These are phyloP conservation scores for Xiphophorus birchmanni DNA, from an alignment of 2,797 vertebrate genomes.

Conservation along the genomic window DNA sequence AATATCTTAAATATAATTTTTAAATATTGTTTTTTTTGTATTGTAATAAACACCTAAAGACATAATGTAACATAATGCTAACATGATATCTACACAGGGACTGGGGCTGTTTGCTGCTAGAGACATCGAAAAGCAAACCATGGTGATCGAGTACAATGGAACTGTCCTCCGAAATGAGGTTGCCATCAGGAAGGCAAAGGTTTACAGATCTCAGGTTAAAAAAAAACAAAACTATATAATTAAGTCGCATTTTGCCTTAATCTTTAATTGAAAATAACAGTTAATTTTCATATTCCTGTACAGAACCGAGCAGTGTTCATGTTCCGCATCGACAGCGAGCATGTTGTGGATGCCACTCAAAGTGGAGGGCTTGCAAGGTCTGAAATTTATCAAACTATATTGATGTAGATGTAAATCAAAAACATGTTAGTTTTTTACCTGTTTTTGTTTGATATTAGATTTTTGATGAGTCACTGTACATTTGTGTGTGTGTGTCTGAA, in stretches of 20 bases:
- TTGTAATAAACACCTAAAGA: no score
- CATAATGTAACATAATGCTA: conserved; percentile 1
- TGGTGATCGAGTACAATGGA: conserved; percentile 99
- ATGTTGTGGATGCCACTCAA: conserved; percentile 92
- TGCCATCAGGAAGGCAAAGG: conserved; percentile 92
- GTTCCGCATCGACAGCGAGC: conserved; percentile 97
- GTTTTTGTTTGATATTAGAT: background rate
- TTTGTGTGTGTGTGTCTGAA: background rate
- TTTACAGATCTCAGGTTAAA: conserved; percentile 91
- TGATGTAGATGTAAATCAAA: background rate
- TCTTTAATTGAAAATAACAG: background rate
- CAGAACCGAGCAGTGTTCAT: conserved; percentile 97
- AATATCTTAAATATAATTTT: background rate
- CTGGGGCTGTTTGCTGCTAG: conserved; percentile 95
- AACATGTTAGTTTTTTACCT: background rate
- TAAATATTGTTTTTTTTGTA: background rate
- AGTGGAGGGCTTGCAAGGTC: conserved; percentile 95
- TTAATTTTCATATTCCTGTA: conserved; percentile 2
- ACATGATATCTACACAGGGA: conserved; percentile 80
- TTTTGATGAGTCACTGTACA: background rate
- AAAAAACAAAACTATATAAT: background rate
- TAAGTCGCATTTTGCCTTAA: background rate
- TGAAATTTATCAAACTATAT: conserved; percentile 8
- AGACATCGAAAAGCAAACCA: conserved; percentile 99
- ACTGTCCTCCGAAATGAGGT: conserved; percentile 96